Conservation (phyloP, 2,797 vertebrate genomes). For the Peromyscus eremicus region DNA sequence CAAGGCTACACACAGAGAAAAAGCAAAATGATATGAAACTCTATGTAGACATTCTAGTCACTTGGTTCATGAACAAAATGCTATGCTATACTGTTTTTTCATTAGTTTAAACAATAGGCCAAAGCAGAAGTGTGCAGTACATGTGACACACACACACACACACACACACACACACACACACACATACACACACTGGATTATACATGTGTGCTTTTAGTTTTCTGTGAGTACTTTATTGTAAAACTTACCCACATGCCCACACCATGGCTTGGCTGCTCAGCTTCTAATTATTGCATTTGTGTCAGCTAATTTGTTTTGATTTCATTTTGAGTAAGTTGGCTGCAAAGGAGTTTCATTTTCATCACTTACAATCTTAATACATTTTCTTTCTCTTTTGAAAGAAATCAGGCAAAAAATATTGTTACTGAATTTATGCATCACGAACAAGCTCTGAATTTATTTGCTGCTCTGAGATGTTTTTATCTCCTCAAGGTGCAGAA, state of each 20-base stretch:
- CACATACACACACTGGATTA: background rate
- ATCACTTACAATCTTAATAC: constrained; percentile 7
- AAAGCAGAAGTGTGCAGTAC: background rate
- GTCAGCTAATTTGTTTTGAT: constrained; percentile 40
- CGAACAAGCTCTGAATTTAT: constrained; percentile 51
- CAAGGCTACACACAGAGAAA: background rate
- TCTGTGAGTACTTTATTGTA: constrained; percentile 5
- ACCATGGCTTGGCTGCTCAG: background rate
- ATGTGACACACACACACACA: background rate
- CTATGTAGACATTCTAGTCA: background rate
- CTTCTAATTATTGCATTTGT: constrained; percentile 31
- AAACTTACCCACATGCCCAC: background rate
- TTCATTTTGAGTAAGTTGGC: constrained; percentile 57
- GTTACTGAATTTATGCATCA: constrained; percentile 60
- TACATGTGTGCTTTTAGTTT: background rate
- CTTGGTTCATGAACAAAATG: background rate
- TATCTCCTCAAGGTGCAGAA: constrained; percentile 22
- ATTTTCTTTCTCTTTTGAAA: constrained; percentile 55
- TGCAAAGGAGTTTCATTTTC: constrained; percentile 42
- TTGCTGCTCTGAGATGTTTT: constrained; percentile 35
- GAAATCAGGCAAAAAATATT: constrained; percentile 33
- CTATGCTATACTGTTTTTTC: background rate
- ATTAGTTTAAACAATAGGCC: constrained; percentile 7
- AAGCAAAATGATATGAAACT: background rate
- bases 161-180: background rate